Evolutionary conservation across 2,113 vertebrate genomes (phyloP), one percentile per base, ranked within the genome.

Genomic region (Marcusenius ussheri): DNA sequence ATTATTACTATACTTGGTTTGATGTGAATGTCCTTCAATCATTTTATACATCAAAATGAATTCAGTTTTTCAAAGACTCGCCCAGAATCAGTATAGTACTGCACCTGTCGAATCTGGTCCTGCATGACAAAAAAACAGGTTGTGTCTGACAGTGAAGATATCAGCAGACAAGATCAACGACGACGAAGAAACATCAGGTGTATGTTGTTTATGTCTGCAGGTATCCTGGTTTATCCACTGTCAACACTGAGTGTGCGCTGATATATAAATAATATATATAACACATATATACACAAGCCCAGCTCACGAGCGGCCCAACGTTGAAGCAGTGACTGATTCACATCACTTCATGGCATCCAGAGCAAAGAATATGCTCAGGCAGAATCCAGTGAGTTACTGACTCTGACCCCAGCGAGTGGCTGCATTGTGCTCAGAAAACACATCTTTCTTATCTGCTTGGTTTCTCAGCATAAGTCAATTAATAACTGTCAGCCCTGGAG

Each of bases 391-490:
- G 5, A 17, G 39, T 42, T 24, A 87, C 47, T 11, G 31, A 51
- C 11, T 87, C 2, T 17, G 35, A 35, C 5, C 27, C 49, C 21
- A 17, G 49, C 27, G 35, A 53, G 27, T 5, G 1, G 1, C 31
- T 35, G 83, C 45, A 24, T n/a, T 85, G 45, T 49, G 47, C 3
- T 47, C n/a, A 49, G 31, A 47, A 85, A 49, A 31, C 35, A 83
- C 31, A 45, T 11, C 49, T 87, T 53, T 53, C 15, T 53, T 87
- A 46, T 53, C 50, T 35, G 50, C 39, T 39, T 35, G 31, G n/a
- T 56, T n/a, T 90, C 91, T 56, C 88, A 83, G 13, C 90, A 90
- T 92, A 88, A 85, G 90, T 83, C 24, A 87, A 94, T 94, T 90
- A 91, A 94, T 94, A 94, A 88, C 89, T 66, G 56, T 91, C 88